Evolutionary conservation across 2,888 invertebrate species (phyloP), one percentile per base, ranked within the genome.

Genomic region (Apamea crenata): DNA sequence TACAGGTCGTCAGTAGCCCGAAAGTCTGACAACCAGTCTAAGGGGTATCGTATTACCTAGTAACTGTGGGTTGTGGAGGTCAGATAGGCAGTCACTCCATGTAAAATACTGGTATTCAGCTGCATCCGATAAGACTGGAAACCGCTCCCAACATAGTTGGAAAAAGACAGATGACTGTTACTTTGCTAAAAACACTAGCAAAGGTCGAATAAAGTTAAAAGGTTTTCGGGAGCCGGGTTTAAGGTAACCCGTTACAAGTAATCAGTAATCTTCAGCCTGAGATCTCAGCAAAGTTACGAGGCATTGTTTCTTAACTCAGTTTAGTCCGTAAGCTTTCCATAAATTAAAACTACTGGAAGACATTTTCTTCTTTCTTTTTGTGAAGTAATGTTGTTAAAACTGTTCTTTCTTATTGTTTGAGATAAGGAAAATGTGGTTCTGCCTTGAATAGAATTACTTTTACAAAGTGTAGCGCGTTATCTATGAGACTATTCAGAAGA

Each of bases 301-400:
- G 77, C 68, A 65, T 70, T 86, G 87, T 86, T 76, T 65, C 61
- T 63, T 21, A 84, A 84, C 75, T 66, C 44, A 10, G 29, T 74
- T 83, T 47, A 72, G 36, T 83, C 29, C 44, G n/a, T 74, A 53
- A 63, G 50, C 67, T 77, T 65, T 83, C 29, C 74, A n/a, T 67
- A 74, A 71, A 83, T 84, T 86, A 65, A 83, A 84, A 78, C 78
- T 74, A 77, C 61, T 63, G 25, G 2, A 63, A 65, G 44, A 68
- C 21, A 14, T 53, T 86, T 65, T 67, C 21, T 59, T 18, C 1
- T 65, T 70, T 70, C 29, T 61, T 72, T 82, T 69, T 69, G 16
- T 25, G 21, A 61, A 67, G 56, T 56, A 61, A 65, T 66, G 40
- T 83, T 56, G 14, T 65, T 65, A 50, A 50, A 44, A 63, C 40